Evolutionary conservation across 1,140 invertebrate species (phyloP).

Genomic region (Drosophila mauritiana): DNA sequence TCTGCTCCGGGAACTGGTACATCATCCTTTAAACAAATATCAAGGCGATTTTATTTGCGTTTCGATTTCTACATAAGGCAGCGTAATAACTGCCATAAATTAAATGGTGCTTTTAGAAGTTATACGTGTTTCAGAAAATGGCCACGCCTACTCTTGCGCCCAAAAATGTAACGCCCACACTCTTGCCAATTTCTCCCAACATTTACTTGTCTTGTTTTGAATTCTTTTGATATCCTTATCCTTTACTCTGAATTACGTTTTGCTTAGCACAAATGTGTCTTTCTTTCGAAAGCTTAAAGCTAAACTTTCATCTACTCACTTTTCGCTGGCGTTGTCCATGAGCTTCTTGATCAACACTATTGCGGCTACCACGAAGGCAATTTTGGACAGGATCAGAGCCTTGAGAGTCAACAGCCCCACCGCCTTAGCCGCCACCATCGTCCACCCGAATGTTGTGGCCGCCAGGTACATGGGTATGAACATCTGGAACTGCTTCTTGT

Average conservation of each 20-base stretch:
- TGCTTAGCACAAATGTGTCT: too few relatives aligned
- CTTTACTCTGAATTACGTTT: too few relatives aligned
- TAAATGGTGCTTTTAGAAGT: too few relatives aligned
- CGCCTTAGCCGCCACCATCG: conserved; percentile 86
- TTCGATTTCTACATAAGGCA: background rate
- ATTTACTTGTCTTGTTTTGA: too few relatives aligned
- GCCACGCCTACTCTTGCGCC: too few relatives aligned
- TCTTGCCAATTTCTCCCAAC: too few relatives aligned
- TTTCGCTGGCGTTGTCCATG: conserved; percentile 85
- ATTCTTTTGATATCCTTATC: too few relatives aligned
- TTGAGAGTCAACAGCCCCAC: conserved; percentile 87
- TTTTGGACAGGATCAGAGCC: conserved; percentile 87
- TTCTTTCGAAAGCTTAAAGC: too few relatives aligned
- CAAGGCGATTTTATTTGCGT: background rate
- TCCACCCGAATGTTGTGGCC: conserved; percentile 87
- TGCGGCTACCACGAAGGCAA: conserved; percentile 87
- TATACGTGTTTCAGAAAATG: too few relatives aligned
- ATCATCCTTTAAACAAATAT: conserved; percentile 60
- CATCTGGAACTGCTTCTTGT: conserved; percentile 87
- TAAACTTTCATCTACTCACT: conserved; percentile 43
- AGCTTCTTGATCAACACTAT: conserved; percentile 87
- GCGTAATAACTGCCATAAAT: too few relatives aligned
- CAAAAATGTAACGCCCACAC: too few relatives aligned
- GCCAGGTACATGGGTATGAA: conserved; percentile 87
- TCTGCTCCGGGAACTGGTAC: conserved; percentile 80